A percentile compares a stretch with the other conserved stretches of the same genome.
Conservation (phyloP, 2,888 invertebrate genomes). For the Scaptomyza parva region DNA sequence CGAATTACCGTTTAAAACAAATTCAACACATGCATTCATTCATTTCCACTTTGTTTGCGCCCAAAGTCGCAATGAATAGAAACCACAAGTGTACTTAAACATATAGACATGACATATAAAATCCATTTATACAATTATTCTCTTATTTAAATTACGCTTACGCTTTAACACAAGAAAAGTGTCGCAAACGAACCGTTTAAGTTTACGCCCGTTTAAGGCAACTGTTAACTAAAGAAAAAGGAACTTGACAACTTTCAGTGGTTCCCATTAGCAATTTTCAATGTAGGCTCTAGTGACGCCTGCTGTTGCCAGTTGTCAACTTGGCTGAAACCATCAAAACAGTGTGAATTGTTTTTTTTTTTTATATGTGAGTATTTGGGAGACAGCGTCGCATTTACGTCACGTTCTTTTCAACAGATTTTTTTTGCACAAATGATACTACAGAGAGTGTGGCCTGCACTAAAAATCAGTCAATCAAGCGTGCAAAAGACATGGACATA, state of each 20-base stretch:
- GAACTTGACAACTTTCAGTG: slow-evolving; percentile 26
- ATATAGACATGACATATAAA: slow-evolving; percentile 11
- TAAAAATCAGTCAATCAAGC: slow-evolving; percentile 22
- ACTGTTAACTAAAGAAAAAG: slow-evolving; percentile 16
- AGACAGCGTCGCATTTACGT: slow-evolving; percentile 57
- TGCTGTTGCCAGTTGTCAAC: slow-evolving; percentile 44
- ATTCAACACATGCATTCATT: slow-evolving; percentile 1
- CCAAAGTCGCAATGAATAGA: slow-evolving; percentile 11
- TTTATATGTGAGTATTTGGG: slow-evolving; percentile 30
- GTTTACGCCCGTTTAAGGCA: slow-evolving; percentile 7
- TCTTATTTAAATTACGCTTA: slow-evolving; percentile 45
- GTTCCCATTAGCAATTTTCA: slow-evolving; percentile 46
- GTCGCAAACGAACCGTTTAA: slow-evolving; percentile 30
- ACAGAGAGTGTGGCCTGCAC: slow-evolving; percentile 7
- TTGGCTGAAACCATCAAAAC: slow-evolving; percentile 40
- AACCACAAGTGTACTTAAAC: slow-evolving; percentile 18
- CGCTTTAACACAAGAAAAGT: slow-evolving; percentile 21
- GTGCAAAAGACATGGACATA: not conserved
- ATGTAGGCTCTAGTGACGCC: slow-evolving; percentile 14
- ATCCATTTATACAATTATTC: slow-evolving; percentile 25
- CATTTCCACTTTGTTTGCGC: not conserved
- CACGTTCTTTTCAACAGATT: slow-evolving; percentile 60
- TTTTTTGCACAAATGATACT: slow-evolving; percentile 24
- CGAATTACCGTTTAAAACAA: not conserved
- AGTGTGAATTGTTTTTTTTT: slow-evolving; percentile 45